phyloP scores from a whole-genome alignment of 2,797 vertebrate species.

The Discoglossus pictus region DNA sequence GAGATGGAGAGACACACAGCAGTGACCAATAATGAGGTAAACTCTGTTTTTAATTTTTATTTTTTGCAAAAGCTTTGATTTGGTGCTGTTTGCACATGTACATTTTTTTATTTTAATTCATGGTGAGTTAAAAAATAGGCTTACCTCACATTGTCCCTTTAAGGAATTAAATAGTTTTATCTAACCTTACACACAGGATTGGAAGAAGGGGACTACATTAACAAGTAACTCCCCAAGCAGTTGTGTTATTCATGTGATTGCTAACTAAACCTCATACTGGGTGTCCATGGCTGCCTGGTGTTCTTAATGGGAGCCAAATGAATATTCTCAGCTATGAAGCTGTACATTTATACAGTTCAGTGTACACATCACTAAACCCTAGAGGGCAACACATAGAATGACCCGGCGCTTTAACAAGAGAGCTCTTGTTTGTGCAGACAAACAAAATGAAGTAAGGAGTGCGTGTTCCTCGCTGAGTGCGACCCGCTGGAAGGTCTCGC shows the following conservation, averaged over 20 bases:
- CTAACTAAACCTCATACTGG: conserved; percentile 12
- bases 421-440: conserved; percentile 42
- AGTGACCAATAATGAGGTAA: too few species aligned
- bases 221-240: conserved; percentile 7
- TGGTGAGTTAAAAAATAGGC: too few species aligned
- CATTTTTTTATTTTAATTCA: too few species aligned
- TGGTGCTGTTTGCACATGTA: too few species aligned
- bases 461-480: conserved; percentile 21
- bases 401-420: conserved; percentile 46
- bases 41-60: too few species aligned
- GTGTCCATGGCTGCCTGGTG: conserved; percentile 2
- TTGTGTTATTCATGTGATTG: conserved; percentile 7
- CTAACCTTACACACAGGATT: too few species aligned
- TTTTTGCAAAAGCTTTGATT: too few species aligned
- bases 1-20: too few species aligned
- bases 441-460: conserved; percentile 33
- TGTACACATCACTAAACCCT: conserved; percentile 25
- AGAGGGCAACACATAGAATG: conserved; percentile 33
- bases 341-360: conserved; percentile 24
- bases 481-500: conserved; percentile 38
- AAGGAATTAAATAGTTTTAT: too few species aligned
- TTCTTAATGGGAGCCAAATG: conserved; percentile 7
- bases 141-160: too few species aligned
- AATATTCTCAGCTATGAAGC: conserved; percentile 24
- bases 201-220: not conserved